Evolutionary conservation across 2,888 invertebrate genomes (phyloP), one percentile per base, ranked within the genome.

Genomic region (Myopa tessellatipennis): DNA sequence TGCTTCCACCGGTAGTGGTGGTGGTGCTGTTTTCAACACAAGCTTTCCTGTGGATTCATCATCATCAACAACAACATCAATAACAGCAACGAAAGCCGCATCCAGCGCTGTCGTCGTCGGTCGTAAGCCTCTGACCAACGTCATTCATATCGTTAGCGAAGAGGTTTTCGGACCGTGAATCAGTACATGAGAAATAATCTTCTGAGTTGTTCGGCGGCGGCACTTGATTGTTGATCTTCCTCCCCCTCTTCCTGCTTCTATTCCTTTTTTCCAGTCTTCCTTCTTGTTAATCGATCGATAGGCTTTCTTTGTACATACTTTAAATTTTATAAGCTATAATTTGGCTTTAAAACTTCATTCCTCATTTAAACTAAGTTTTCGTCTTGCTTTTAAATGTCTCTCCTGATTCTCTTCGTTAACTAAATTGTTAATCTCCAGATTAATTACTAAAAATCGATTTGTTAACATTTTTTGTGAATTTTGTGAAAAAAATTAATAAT

Each of bases 91-190:
- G 69, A 77, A 78, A 50, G 80, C 79, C 81, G 82, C 80, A 79
- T 83, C 76, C n/a, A 79, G 71, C 74, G 79, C 77, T 74, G 52
- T 74, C 38, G 80, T 82, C 55, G 16, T n/a, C 5, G 50, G 65
- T 26, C 61, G 63, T 5, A 77, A 76, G 61, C 80, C 77, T 72
- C 76, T 82, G 77, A 61, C 68, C 67, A 87, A 87, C 83, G 87
- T 87, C 77, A 86, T 87, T 82, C 87, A 87, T 76, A 87, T 87
- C 82, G 87, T 87, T 71, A 86, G 85, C 80, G 87, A 87, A 79
- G 86, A 87, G 78, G 84, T 87, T 81, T 76, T 71, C 82, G 80
- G 84, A 45, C 70, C 76, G 50, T 75, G 18, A 75, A 55, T 18
- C 14, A 50, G 45, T 5, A 8, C n/a, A 45, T 6, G 38, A 10